Conservation (phyloP, 2,888 invertebrate genomes). For the Parnassius smintheus region DNA sequence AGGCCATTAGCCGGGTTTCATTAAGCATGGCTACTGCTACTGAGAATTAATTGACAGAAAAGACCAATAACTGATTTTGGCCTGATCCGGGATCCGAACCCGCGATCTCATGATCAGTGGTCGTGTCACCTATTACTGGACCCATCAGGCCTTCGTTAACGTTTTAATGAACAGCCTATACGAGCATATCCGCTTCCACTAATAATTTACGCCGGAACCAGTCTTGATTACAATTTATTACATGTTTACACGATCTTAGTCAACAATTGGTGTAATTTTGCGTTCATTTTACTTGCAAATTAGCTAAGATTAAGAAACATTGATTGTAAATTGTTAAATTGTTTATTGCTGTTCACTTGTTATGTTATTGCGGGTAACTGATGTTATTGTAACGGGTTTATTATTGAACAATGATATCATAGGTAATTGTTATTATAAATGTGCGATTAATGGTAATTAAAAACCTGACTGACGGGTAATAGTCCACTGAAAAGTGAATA, state of each 20-base stretch:
- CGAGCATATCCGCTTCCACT: conserved; percentile 14
- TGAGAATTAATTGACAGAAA: no score
- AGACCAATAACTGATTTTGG: no score
- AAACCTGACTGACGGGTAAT: no score
- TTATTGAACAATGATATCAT: conserved; percentile 13
- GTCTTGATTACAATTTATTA: conserved; percentile 28
- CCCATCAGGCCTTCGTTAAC: no score
- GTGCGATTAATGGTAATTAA: not conserved
- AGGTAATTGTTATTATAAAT: not conserved
- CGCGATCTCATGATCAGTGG: no score
- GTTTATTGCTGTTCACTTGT: conserved; percentile 7
- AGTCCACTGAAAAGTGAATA: no score
- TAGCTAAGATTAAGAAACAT: conserved; percentile 20
- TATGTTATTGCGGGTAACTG: conserved; percentile 7
- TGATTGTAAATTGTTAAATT: conserved; percentile 21
- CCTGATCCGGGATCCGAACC: no score
- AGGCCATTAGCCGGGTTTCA: no score
- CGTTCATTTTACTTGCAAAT: conserved; percentile 31
- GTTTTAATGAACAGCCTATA: no score
- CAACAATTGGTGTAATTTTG: conserved; percentile 32
- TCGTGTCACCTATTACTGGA: no score
- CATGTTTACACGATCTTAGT: conserved; percentile 29
- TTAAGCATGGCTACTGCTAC: no score
- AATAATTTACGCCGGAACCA: not conserved
- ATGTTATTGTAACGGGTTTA: conserved; percentile 1